Evolutionary conservation across 2,113 vertebrate genomes (phyloP).

Genomic region (Heterotilapia buettikoferi): DNA sequence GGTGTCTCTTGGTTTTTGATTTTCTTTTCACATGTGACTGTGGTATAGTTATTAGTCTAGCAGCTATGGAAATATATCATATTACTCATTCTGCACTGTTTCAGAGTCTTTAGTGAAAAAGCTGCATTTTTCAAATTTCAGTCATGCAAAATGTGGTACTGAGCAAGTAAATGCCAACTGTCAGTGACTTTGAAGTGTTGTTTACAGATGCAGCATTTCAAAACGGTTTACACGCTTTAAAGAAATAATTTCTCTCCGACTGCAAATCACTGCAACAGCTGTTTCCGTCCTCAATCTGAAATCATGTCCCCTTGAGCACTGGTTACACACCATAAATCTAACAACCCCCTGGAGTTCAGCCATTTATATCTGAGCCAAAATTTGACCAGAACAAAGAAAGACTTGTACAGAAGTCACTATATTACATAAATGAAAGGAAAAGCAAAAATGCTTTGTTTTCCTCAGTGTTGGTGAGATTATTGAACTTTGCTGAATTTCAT

Average conservation of each 20-base stretch:
- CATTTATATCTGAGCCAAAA: not conserved
- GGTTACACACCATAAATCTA: not conserved
- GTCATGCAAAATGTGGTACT: not conserved
- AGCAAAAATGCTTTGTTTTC: not conserved
- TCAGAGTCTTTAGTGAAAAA: not conserved
- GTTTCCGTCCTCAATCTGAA: not conserved
- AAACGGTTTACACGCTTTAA: not conserved
- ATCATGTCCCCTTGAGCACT: not conserved
- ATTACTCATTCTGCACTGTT: not conserved
- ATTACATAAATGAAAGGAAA: not conserved
- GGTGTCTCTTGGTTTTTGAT: not conserved
- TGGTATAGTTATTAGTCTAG: not conserved
- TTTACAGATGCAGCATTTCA: not conserved
- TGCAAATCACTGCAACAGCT: not conserved
- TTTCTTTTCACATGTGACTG: not conserved
- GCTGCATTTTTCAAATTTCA: not conserved
- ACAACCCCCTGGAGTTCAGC: not conserved
- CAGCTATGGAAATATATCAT: not conserved
- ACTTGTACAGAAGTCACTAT: not conserved
- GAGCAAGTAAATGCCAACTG: not conserved
- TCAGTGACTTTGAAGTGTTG: not conserved
- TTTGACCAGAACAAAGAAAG: not conserved
- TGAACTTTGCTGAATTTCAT: not conserved
- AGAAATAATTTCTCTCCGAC: not conserved
- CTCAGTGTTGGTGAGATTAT: accelerated